A percentile compares a stretch with the other conserved stretches of the same genome.
phyloP scores from a whole-genome alignment of 2,888 invertebrate genomes.

The Dryocosmus kuriphilus region DNA sequence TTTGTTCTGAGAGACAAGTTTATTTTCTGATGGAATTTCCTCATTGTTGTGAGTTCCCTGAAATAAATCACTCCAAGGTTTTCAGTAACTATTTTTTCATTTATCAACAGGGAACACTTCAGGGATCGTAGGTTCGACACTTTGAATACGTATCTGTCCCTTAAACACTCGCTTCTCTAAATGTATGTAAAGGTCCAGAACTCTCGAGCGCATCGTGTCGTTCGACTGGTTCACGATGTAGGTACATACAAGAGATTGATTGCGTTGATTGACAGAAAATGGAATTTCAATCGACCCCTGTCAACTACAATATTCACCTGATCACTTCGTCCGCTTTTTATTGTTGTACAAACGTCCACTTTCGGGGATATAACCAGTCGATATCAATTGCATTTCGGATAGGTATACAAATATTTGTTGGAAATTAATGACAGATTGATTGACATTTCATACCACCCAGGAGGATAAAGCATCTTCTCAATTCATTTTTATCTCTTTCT shows the following conservation, averaged over 20 bases:
- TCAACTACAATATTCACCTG: slow-evolving; percentile 45
- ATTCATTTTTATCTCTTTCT: not conserved
- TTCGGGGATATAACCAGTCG: slow-evolving; percentile 5
- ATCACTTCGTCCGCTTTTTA: slow-evolving; percentile 7
- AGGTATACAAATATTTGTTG: slow-evolving; percentile 35
- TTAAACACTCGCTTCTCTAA: slow-evolving; percentile 19
- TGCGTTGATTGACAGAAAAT: slow-evolving; percentile 52
- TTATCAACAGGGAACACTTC: slow-evolving; percentile 16
- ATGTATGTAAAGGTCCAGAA: not conserved
- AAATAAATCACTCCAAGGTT: not conserved
- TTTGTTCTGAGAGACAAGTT: not conserved
- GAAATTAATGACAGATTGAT: slow-evolving; percentile 44
- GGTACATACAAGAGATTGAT: slow-evolving; percentile 48
- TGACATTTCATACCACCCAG: slow-evolving; percentile 48
- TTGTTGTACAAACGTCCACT: slow-evolving; percentile 37
- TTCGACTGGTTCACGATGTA: slow-evolving; percentile 25
- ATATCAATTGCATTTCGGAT: slow-evolving; percentile 15
- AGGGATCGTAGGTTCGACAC: not conserved
- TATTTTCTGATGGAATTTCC: not conserved
- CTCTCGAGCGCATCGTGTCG: slow-evolving; percentile 31
- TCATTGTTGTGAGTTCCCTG: not conserved
- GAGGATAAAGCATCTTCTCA: slow-evolving; percentile 8
- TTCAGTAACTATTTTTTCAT: slow-evolving; percentile 18
- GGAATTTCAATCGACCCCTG: slow-evolving; percentile 50
- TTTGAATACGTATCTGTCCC: slow-evolving; percentile 1